These are phyloP conservation scores for Torymus tubicola DNA, from an alignment of 2,888 invertebrate species.

Conservation along the genomic window DNA sequence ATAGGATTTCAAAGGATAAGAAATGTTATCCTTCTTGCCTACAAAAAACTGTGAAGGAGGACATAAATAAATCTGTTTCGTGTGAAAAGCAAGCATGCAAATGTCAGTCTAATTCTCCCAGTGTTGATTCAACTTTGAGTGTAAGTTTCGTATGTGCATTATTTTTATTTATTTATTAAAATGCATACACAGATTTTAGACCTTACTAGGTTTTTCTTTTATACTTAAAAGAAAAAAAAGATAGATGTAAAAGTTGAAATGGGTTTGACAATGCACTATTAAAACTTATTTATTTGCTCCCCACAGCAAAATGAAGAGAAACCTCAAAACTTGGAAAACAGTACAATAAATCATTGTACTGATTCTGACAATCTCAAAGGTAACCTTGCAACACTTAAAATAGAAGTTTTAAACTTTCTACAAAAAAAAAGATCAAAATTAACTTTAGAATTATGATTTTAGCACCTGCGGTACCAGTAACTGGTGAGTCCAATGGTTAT, in stretches of 20 bases:
- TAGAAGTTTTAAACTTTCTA: too few species aligned
- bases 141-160: slow-evolving; percentile 21
- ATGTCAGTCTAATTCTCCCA: slow-evolving; percentile 32
- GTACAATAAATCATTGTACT: slow-evolving; percentile 8
- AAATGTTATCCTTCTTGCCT: slow-evolving; percentile 49
- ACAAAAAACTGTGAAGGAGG: slow-evolving; percentile 49
- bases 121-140: slow-evolving; percentile 1
- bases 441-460: not conserved
- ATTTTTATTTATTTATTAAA: not conserved
- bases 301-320: slow-evolving; percentile 36
- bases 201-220: not conserved
- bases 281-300: not conserved
- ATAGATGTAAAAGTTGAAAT: too few species aligned
- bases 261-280: too few species aligned
- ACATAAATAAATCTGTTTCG: slow-evolving; percentile 45
- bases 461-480: slow-evolving; percentile 11
- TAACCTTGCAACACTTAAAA: not conserved
- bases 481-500: slow-evolving; percentile 25
- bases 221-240: not conserved
- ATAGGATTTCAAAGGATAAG: slow-evolving; percentile 40
- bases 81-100: slow-evolving; percentile 50
- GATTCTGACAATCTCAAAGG: slow-evolving; percentile 41
- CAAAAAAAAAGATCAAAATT: too few species aligned
- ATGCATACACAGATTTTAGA: not conserved
- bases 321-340: slow-evolving; percentile 37